Evolutionary conservation across 2,113 vertebrate species (phyloP), one percentile per base, ranked within the genome.

Genomic region (Alethe diademata): DNA sequence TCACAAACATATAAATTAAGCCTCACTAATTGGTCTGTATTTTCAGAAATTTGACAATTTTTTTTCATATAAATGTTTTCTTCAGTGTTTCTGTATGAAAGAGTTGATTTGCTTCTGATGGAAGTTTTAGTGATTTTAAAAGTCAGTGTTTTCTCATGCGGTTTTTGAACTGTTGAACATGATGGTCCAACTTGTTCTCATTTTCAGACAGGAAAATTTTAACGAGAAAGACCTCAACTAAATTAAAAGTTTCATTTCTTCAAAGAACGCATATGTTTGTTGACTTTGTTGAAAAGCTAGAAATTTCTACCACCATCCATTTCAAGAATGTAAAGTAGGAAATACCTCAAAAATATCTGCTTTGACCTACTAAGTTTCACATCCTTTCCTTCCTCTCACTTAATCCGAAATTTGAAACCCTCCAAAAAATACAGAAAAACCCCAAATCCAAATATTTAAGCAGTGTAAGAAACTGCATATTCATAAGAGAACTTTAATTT

Each of bases 1-100:
- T 94, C 88, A 96, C 92, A 97, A 98, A 97, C 96, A 97, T 26
- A 94, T 93, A 97, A 98, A 98, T 97, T 97, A 97, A 98, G 97
- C 95, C 94, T 98, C 94, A 94, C 69, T 96, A 98, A 98, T 97
- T 97, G 95, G 96, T 86, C 95, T 97, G 33, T 96, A 97, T 97
- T 98, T 97, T 96, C 92, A 95, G 92, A 97, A 97, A 97, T 95
- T 94, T 91, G 86, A 94, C 96, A 74, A 40, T 96, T 75, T 92
- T 97, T 97, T 97, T 95, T 60, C 78, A 78, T 80, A 95, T 88
- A 97, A 97, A 96, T 96, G 94, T 97, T 97, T 97, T 88, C 84
- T 67, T 95, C 78, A 80, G 31, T 96, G 93, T 96, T 97, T 95
- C 93, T 90, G 66, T 50, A 81, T 81, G 69, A 73, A 86, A 76